Base-by-base conservation (phyloP, 1,140 invertebrate genomes). In the Babylonia areolata region DNA sequence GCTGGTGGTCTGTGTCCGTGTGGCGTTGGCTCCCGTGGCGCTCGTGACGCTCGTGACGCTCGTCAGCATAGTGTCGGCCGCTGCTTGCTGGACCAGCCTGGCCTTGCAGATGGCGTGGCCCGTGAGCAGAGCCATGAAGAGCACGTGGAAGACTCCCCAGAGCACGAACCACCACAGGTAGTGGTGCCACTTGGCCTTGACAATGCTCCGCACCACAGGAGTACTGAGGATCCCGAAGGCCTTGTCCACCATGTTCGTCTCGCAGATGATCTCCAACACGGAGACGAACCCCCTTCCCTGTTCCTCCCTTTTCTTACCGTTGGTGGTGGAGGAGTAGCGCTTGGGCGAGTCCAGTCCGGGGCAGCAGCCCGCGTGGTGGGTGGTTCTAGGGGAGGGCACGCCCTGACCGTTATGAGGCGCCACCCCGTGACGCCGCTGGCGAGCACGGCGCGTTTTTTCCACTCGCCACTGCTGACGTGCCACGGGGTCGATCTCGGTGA, bases 401-500 rank as follows among this genome's bases (percentile, higher is more conserved):
- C 82, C 82, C 0, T 73, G n/a, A 40, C 64, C 82, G 12, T 2
- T 5, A 1, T 42, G 35, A 2, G 82, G 64, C n/a, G 40, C 35
- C 3, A 84, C 69, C 23, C 40, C 37, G 28, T 58, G 78, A 54
- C 46, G 78, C 15, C 54, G 79, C 28, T n/a, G 58, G 28, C 28
- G 23, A 64, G 33, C 42, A 54, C 31, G 42, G 6, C 54, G 79
- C n/a, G 35, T 33, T 73, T 79, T 69, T 3, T 12, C 35, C 20
- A 11, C 33, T 15, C 54, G 54, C 81, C 87, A 90, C 3, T 82
- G 75, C 17, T 80, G 75, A 20, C 28, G 40, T 82, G 86, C 88
- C 33, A 90, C 84, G 6, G 88, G 87, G 84, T 91, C 90, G 28
- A 91, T 88, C 81, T 91, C 90, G 69, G 89, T 90, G 69, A 91